Base-by-base conservation (phyloP, 2,888 invertebrate genomes). In the Phania funesta region DNA sequence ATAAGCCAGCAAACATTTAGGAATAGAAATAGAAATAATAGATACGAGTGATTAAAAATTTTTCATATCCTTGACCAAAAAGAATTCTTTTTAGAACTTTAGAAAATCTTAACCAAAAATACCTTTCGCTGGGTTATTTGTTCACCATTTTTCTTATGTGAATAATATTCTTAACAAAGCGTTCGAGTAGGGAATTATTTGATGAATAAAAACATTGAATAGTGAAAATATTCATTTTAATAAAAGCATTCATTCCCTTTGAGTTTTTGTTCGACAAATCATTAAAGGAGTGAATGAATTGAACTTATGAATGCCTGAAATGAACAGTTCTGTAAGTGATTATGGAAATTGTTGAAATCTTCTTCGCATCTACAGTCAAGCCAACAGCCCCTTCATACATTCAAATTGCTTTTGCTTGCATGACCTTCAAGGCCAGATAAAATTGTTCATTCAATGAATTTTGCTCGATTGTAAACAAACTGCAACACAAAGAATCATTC, bases 331-430 rank as follows among this genome's bases (percentile, higher is more conserved):
- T 67, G 20, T 44, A 54, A 54, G 44, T 44, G 29, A 54, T 68
- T 68, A 54, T 68, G 68, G 54, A 54, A 68, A 68, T 54, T 54
- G 41, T 41, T 68, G n/a, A 54, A 68, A 18, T 54, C 13, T 11
- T 44, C 22, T 44, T 44, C 41, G 38, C 6, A 22, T 38, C 6
- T 38, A 13, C 6, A 38, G 8, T 32, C n/a, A 18, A 11, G 11
- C 56, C 22, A 2, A 7, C 7, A 67, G 9, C 32, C 48, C 26
- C 7, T 32, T 26, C 6, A 26, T 3, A 7, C 2, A 9, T 35
- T 44, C n/a, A n/a, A 54, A 24, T 11, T 13, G 16, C 22, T 44
- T 20, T 32, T 70, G 68, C 22, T 70, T 70, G 44, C 32, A 20
- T 56, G 68, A 70, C 68, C 56, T 70, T 70, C 56, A 56, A 46